Percentiles rank a stretch among this genome's conserved stretches.
Conservation (phyloP, 2,113 vertebrate genomes). For the Vulpes vulpes region DNA sequence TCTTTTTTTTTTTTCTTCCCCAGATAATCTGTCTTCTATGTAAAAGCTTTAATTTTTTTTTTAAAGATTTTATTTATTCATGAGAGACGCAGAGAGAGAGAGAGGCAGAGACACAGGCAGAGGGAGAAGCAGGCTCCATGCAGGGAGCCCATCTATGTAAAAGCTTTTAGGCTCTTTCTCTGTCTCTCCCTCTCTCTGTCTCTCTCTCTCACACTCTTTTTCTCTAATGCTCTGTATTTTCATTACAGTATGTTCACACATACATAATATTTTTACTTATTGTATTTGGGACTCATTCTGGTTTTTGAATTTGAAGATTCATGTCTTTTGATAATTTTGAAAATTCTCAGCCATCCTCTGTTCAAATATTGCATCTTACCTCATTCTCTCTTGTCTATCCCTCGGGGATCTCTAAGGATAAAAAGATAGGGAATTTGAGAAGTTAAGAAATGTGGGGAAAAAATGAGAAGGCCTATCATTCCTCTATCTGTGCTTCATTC, state of each 20-base stretch:
- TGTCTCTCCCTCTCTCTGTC: background rate
- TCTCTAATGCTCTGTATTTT: background rate
- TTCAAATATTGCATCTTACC: background rate
- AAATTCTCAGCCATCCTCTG: background rate
- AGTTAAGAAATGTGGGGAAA: background rate
- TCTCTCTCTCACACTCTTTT: background rate
- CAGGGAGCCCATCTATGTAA: background rate
- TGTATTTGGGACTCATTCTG: background rate
- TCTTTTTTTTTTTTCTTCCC: background rate
- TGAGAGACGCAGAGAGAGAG: no score
- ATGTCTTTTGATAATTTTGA: background rate
- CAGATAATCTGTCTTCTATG: background rate
- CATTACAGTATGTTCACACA: background rate
- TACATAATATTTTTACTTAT: background rate
- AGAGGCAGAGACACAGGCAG: no score
- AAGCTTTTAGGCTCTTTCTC: background rate
- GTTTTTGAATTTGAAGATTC: slow-evolving; percentile 15
- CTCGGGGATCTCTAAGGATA: background rate
- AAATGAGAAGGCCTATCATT: background rate
- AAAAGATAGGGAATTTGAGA: background rate
- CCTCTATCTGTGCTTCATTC: background rate
- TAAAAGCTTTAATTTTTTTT: background rate
- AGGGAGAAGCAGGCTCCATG: no score
- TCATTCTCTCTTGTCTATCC: background rate
- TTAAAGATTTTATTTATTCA: no score